Evolutionary conservation across 1,140 invertebrate genomes (phyloP), one percentile per base, ranked within the genome.

Genomic region (Pogonomyrmex barbatus): DNA sequence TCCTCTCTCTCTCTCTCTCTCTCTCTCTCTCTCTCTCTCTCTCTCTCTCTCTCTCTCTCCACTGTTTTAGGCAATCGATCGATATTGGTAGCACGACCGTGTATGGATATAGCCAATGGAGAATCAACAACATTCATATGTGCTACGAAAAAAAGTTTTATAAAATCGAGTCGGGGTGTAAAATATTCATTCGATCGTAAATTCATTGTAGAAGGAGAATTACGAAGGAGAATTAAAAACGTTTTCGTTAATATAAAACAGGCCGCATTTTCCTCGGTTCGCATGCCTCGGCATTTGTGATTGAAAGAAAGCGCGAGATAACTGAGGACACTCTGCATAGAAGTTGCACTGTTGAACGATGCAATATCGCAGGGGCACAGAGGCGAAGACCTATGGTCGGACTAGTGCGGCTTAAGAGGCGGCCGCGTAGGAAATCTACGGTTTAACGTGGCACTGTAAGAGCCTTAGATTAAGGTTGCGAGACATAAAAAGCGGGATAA

Each of bases 401-500:
- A 75, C 45, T 70, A 81, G 63, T 54, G 52, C 68, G 68, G 68
- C 68, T 83, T 83, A 73, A 73, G 54, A 75, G 42, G 79, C 79
- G 79, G 79, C 10, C 79, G 12, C 79, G 79, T 58, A 73, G 54
- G 70, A 75, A 83, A 83, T 83, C 54, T 75, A 83, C 68, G 71
- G 79, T 83, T 73, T 75, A 83, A 83, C 79, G 79, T 30, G 42
- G 42, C 68, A 30, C 42, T 73, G 78, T 70, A 73, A 83, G 79
- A 83, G 79, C 68, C 54, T 83, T 73, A 83, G 79, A 83, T 83
- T 83, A 83, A 83, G 30, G 68, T 50, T 75, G 68, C 68, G 54
- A 83, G 79, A 83, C 79, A 75, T 83, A 83, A 83, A 83, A 83
- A 83, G 68, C 79, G 42, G 68, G 36, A 47, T 83, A 83, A 83